Base-by-base conservation (phyloP, 2,797 vertebrate genomes). In the Hydrolagus colliei region DNA sequence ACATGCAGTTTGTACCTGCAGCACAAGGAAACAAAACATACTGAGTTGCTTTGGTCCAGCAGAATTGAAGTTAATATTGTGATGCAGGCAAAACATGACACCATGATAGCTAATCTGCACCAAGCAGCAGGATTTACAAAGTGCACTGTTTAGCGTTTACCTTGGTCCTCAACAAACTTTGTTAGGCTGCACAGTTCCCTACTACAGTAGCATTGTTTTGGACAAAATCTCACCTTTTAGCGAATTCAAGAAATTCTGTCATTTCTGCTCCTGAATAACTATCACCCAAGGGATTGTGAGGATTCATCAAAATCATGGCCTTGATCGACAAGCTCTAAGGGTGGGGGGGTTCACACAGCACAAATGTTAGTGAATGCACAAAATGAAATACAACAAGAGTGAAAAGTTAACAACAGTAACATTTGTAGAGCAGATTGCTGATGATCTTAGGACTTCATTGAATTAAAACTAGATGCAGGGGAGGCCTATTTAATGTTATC, bases 261-360 rank as follows among this genome's bases (percentile, higher is more conserved):
- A 99, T 95, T 89, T 98, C 96, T 88, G 93, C 89, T 0, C 88
- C 88, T 20, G 95, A 95, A 91, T 98, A 99, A 90, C 98, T 88
- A 61, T 97, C 96, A 63, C 97, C 98, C 87, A 99, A 91, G 41
- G 98, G 98, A 90, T 99, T 99, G 88, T 98, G 96, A 62, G 97
- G 98, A 92, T 97, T 99, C 89, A 98, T 92, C 86, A 99, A 94
- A 89, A 99, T 96, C 87, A 99, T 89, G 72, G 93, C 97, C 90
- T 93, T 95, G 87, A 99, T 92, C 86, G 86, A 92, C 87, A 95
- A 84, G 73, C 96, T 96, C 98, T 99, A 52, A 52, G 41, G 6
- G 88, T 82, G 91, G 90, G 10, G 88, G 78, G 63, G 77, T 3
- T 13, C 13, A 75, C 22, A 86, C n/a, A 80, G 67, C 67, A 80